Conservation (phyloP, 2,888 invertebrate genomes). For the Netelia inedita region DNA sequence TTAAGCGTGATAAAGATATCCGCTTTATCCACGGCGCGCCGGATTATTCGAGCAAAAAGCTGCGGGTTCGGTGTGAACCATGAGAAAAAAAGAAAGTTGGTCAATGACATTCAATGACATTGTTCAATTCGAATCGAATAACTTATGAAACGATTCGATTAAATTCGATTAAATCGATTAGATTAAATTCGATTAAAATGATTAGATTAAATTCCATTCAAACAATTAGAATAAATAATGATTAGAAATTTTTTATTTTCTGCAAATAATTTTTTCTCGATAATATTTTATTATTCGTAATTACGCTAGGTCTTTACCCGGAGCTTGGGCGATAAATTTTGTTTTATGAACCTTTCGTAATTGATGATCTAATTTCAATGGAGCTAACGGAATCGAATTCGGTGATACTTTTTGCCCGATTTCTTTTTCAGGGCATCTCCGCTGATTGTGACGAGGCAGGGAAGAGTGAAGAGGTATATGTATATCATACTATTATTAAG, state of each 20-base stretch:
- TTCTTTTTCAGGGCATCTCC: neutral
- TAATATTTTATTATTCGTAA: no score
- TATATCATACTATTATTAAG: conserved; percentile 17
- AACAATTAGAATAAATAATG: no score
- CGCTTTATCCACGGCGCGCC: neutral
- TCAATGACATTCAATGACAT: neutral
- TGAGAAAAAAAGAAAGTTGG: no score
- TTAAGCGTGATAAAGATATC: neutral
- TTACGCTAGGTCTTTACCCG: no score
- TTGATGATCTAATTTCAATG: conserved; percentile 22
- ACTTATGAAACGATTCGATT: no score
- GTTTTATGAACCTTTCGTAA: neutral
- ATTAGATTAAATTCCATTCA: no score
- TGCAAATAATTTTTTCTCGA: no score
- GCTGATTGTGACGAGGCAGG: neutral
- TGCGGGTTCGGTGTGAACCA: no score
- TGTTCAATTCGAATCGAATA: neutral
- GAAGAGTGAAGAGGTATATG: neutral
- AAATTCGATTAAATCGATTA: no score
- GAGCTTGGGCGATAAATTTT: no score
- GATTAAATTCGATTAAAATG: no score
- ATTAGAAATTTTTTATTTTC: no score
- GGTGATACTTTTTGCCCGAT: conserved; percentile 6
- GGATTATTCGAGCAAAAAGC: neutral
- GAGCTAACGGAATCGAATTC: neutral